Conservation (phyloP, 2,888 invertebrate species). For the Hanleya hanleyi region DNA sequence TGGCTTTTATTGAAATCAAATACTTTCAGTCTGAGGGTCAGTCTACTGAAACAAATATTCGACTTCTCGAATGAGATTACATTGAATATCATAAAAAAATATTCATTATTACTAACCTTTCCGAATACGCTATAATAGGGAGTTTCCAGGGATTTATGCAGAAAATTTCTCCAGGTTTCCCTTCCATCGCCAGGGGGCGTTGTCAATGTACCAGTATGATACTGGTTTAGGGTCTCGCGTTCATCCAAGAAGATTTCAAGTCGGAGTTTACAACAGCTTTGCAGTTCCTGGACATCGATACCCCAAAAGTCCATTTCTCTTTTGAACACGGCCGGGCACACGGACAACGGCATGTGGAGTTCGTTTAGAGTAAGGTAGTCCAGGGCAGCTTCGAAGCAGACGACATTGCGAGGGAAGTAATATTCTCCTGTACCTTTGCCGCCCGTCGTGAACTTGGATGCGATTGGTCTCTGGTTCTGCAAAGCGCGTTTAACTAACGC, state of each 20-base stretch:
- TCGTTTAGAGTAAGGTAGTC: conserved; percentile 80
- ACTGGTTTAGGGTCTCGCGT: conserved; percentile 22
- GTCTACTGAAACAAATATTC: too few species aligned
- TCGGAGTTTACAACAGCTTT: conserved; percentile 39
- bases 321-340: conserved; percentile 89
- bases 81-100: too few species aligned
- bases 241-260: conserved; percentile 34
- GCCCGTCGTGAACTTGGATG: background rate
- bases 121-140: background rate
- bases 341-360: conserved; percentile 91
- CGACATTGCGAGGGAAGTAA: conserved; percentile 33
- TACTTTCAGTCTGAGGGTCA: too few species aligned
- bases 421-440: conserved; percentile 18
- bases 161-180: background rate
- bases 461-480: background rate
- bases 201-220: conserved; percentile 17
- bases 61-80: too few species aligned
- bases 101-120: too few species aligned
- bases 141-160: background rate
- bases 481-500: background rate
- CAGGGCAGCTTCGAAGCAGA: conserved; percentile 40
- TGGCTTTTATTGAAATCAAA: too few species aligned
- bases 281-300: conserved; percentile 31
- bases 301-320: conserved; percentile 45
- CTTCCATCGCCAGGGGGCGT: conserved; percentile 15